phyloP scores from a whole-genome alignment of 2,888 invertebrate genomes.

The Melipona beecheii region DNA sequence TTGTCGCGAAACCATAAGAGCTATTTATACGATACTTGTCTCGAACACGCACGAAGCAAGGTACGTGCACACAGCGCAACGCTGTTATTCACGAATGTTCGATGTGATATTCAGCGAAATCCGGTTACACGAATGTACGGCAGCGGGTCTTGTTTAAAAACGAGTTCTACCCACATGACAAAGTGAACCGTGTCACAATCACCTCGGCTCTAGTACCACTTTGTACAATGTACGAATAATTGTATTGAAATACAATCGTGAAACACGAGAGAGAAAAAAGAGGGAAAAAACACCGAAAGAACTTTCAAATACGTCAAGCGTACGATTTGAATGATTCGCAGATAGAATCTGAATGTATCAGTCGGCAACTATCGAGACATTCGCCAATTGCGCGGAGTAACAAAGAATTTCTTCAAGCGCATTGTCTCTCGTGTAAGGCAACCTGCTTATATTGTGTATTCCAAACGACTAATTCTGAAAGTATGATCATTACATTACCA shows the following conservation, averaged over 20 bases:
- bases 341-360: background rate
- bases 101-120: conserved; percentile 59
- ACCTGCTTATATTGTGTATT: background rate
- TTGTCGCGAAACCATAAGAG: background rate
- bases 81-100: conserved; percentile 44
- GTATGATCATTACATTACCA: too few species aligned
- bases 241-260: conserved; percentile 19
- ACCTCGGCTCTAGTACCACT: conserved; percentile 26
- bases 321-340: background rate
- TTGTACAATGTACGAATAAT: conserved; percentile 34
- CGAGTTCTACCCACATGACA: conserved; percentile 64
- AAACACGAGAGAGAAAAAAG: background rate
- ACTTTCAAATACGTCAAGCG: background rate
- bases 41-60: background rate
- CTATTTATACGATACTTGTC: conserved; percentile 3
- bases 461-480: background rate
- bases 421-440: conserved; percentile 21
- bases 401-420: conserved; percentile 9
- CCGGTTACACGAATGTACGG: conserved; percentile 42
- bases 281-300: background rate
- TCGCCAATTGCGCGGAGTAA: background rate
- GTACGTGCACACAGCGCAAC: background rate
- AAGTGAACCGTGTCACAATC: conserved; percentile 49
- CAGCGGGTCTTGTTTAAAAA: conserved; percentile 49
- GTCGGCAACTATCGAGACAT: background rate